These are phyloP conservation scores for Amphipoea lucens DNA, from an alignment of 2,888 invertebrate species.

Conservation along the genomic window DNA sequence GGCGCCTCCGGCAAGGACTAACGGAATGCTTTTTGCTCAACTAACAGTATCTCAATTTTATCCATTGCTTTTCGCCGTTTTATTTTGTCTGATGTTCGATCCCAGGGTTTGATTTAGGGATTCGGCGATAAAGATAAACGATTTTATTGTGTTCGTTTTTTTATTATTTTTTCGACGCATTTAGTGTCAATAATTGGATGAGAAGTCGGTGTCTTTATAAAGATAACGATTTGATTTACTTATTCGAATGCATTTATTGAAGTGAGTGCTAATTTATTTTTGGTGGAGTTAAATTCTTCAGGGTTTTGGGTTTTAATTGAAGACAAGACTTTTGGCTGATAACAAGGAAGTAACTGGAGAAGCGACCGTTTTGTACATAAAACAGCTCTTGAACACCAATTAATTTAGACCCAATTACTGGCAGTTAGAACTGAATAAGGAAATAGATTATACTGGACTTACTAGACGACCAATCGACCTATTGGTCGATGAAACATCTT, in stretches of 20 bases:
- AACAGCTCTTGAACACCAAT: not conserved
- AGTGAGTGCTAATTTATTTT: constrained; percentile 14
- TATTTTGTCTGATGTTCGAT: constrained; percentile 79
- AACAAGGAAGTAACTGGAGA: not conserved
- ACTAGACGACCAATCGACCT: not conserved
- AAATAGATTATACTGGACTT: not conserved
- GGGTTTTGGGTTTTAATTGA: not conserved
- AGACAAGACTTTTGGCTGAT: not conserved
- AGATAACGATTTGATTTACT: constrained; percentile 57
- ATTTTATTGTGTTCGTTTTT: constrained; percentile 58
- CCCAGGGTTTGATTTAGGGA: constrained; percentile 80
- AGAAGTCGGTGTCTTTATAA: constrained; percentile 53
- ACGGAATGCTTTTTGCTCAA: constrained; percentile 78
- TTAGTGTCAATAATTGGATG: constrained; percentile 64
- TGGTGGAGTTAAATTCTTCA: not conserved
- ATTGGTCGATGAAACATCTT: too few species aligned
- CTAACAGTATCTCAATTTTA: constrained; percentile 79
- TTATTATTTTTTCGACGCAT: constrained; percentile 58
- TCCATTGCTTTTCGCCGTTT: constrained; percentile 75
- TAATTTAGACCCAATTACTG: not conserved
- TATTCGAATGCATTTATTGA: constrained; percentile 22
- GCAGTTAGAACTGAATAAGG: not conserved
- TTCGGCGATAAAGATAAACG: constrained; percentile 63
- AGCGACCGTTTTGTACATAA: not conserved
- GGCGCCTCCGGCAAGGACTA: constrained; percentile 78